Conservation (phyloP, 92 coral and sea anemone species). For the Palythoa grandis region DNA sequence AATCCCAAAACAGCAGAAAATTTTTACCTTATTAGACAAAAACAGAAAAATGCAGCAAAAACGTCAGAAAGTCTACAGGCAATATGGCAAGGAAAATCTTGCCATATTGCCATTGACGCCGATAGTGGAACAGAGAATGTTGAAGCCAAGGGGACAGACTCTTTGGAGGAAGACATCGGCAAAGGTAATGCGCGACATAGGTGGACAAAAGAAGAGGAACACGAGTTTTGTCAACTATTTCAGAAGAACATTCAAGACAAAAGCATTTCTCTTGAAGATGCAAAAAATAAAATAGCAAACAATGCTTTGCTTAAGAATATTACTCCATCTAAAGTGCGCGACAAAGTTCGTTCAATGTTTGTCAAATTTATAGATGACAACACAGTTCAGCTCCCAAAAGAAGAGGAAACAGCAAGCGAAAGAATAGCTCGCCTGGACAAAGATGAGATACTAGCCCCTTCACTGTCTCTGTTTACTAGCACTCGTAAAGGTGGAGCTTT, state of each 20-base stretch:
- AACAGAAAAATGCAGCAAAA: not conserved
- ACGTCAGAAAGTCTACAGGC: not conserved
- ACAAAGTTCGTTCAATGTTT: conserved; percentile 35
- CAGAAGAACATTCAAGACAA: conserved; percentile 17
- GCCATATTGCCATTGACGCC: conserved; percentile 1
- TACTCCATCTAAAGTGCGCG: conserved; percentile 17
- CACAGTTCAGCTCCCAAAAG: not conserved
- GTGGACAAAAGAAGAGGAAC: conserved; percentile 36
- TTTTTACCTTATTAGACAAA: not conserved
- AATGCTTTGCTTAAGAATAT: conserved; percentile 17
- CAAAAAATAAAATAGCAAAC: not conserved
- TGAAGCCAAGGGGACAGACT: not conserved
- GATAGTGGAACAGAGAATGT: conserved; percentile 8
- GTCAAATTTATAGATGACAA: conserved; percentile 17
- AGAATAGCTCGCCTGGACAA: conserved; percentile 3
- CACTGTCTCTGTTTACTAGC: not conserved
- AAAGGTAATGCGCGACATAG: conserved; percentile 15
- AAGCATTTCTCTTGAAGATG: not conserved
- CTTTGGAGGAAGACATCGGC: conserved; percentile 11
- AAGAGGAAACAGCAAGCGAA: conserved; percentile 14
- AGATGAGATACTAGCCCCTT: not conserved
- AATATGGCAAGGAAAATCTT: not conserved
- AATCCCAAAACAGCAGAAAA: conserved; percentile 2
- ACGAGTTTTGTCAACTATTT: not conserved
- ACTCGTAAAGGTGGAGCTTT: not conserved